phyloP scores from a whole-genome alignment of 2,113 vertebrate species.

The Gymnobelideus leadbeateri region DNA sequence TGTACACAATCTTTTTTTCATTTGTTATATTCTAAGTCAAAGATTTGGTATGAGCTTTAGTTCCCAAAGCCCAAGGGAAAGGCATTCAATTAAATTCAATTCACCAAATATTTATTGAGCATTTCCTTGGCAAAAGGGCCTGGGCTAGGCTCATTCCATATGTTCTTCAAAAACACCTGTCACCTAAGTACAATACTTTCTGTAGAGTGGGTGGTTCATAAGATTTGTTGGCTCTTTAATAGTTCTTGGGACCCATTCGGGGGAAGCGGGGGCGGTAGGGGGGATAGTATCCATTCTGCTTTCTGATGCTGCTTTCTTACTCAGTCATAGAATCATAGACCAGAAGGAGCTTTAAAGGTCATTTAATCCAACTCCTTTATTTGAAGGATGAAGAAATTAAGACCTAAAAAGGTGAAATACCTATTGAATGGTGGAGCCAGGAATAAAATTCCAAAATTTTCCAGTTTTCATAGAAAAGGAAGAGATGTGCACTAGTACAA shows the following conservation, averaged over 20 bases:
- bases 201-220: background rate
- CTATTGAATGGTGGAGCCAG: background rate
- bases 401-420: background rate
- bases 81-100: background rate
- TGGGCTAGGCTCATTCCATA: background rate
- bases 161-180: constrained; percentile 38
- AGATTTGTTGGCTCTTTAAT: background rate
- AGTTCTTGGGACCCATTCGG: background rate
- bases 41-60: constrained; percentile 31
- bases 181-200: constrained; percentile 13
- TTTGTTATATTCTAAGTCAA: constrained; percentile 6
- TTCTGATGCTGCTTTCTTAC: background rate
- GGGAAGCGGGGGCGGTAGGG: background rate
- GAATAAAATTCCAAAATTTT: background rate
- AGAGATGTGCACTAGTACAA: background rate
- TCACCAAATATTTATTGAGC: background rate
- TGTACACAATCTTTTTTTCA: constrained; percentile 34
- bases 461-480: background rate
- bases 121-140: background rate
- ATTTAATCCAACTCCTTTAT: background rate
- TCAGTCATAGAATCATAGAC: background rate
- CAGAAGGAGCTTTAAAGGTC: background rate
- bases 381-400: background rate
- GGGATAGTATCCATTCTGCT: background rate
- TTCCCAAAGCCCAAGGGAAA: constrained; percentile 10